Percentiles rank a stretch among this genome's conserved stretches.
phyloP scores from a whole-genome alignment of 64 coral and sea anemone genomes.

The Pocillopora damicornis region DNA sequence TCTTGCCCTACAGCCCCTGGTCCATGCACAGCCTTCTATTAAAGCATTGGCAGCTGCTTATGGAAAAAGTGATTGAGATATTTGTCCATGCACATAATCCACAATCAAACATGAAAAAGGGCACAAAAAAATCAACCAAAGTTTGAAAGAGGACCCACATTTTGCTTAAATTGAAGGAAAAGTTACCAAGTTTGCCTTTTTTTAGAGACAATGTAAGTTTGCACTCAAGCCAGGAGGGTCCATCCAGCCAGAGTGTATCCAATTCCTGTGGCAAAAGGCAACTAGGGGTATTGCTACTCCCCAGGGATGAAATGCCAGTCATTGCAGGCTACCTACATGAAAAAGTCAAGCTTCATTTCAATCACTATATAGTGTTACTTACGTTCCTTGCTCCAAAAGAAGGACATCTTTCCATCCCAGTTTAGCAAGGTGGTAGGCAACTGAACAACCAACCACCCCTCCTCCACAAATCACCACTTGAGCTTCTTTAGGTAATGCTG shows the following conservation, averaged over 20 bases:
- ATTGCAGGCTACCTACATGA: background rate
- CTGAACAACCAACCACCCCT: constrained; percentile 80
- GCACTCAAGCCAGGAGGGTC: background rate
- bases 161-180: no score
- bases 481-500: constrained; percentile 50
- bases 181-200: no score
- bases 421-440: constrained; percentile 90
- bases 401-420: constrained; percentile 86
- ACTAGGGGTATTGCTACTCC: background rate
- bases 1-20: no score
- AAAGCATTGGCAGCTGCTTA: no score
- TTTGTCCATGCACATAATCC: no score
- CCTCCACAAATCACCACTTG: constrained; percentile 86
- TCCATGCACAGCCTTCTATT: no score
- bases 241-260: background rate
- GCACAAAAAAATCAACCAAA: no score
- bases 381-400: constrained; percentile 90
- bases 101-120: no score
- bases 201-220: background rate
- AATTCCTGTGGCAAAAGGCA: background rate
- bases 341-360: background rate
- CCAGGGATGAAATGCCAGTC: background rate
- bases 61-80: no score
- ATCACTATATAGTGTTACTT: background rate
- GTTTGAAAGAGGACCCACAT: no score